Evolutionary conservation across 1,140 invertebrate species (phyloP).

Genomic region (Saccostrea echinata): DNA sequence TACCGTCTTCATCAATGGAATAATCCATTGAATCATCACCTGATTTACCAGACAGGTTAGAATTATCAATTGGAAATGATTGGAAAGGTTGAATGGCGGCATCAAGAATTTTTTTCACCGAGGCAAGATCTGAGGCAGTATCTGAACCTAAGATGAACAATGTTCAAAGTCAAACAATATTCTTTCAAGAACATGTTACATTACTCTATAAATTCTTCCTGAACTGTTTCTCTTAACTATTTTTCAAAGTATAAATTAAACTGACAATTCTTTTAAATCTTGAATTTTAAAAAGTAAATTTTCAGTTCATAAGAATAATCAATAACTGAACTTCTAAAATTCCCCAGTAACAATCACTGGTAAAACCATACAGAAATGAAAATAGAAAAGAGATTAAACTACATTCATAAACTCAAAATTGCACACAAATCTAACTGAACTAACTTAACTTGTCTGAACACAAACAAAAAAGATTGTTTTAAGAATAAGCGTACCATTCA

Average conservation of each 20-base stretch:
- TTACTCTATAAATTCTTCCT: neutral
- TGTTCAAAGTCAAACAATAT: neutral
- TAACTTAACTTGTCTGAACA: neutral
- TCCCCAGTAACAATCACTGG: neutral
- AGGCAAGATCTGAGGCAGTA: conserved; percentile 77
- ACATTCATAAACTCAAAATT: neutral
- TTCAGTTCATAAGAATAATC: neutral
- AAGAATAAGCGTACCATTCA: neutral
- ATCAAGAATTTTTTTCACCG: conserved; percentile 75
- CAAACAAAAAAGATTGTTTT: neutral
- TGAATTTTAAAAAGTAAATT: neutral
- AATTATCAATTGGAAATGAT: conserved; percentile 62
- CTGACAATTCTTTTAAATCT: neutral
- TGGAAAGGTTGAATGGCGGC: conserved; percentile 72
- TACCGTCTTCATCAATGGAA: conserved; percentile 34
- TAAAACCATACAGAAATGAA: neutral
- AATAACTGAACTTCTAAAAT: neutral
- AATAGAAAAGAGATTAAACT: neutral
- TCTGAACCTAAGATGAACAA: conserved; percentile 73
- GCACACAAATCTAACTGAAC: neutral
- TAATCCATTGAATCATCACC: conserved; percentile 48
- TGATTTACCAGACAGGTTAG: conserved; percentile 35
- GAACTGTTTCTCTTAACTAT: neutral
- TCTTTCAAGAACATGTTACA: neutral
- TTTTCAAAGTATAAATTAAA: neutral